Evolutionary conservation across 2,113 vertebrate species (phyloP).

Genomic region (Coryphaenoides rupestris): DNA sequence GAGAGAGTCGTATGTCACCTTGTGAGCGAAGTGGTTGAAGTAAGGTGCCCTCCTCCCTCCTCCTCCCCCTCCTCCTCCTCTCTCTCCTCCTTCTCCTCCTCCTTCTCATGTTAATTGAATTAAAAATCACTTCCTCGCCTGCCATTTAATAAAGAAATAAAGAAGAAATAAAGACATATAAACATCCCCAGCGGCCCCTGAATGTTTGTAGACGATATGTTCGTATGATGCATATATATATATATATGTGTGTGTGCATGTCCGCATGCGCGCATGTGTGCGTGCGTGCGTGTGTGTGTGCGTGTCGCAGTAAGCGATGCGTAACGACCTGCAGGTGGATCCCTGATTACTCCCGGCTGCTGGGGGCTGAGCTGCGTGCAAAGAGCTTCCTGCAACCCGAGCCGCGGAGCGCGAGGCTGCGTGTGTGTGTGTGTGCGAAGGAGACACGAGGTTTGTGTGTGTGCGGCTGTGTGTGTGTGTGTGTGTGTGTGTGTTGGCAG

Average conservation of each 20-base stretch:
- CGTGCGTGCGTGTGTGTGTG: constrained; percentile 22
- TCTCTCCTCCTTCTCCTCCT: no score
- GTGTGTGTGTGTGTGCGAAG: constrained; percentile 14
- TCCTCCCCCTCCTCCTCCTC: no score
- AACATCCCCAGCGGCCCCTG: not conserved
- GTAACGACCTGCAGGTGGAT: constrained; percentile 78
- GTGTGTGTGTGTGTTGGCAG: constrained; percentile 36
- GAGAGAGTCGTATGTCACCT: not conserved
- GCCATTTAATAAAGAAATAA: no score
- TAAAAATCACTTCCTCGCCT: no score
- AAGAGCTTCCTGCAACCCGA: constrained; percentile 76
- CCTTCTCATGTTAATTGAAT: no score
- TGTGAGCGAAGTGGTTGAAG: no score
- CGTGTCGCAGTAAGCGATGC: constrained; percentile 70
- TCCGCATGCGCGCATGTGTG: constrained; percentile 2
- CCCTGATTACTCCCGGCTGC: constrained; percentile 75
- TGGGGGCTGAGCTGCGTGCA: constrained; percentile 71
- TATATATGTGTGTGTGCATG: not conserved
- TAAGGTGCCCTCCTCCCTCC: no score
- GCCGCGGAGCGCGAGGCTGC: constrained; percentile 36
- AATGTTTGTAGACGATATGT: constrained; percentile 12
- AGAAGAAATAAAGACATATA: no score
- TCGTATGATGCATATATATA: constrained; percentile 4
- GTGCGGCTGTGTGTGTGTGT: not conserved
- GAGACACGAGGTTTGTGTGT: constrained; percentile 2